phyloP scores from a whole-genome alignment of 2,888 invertebrate species.

The Euplexia lucipara region DNA sequence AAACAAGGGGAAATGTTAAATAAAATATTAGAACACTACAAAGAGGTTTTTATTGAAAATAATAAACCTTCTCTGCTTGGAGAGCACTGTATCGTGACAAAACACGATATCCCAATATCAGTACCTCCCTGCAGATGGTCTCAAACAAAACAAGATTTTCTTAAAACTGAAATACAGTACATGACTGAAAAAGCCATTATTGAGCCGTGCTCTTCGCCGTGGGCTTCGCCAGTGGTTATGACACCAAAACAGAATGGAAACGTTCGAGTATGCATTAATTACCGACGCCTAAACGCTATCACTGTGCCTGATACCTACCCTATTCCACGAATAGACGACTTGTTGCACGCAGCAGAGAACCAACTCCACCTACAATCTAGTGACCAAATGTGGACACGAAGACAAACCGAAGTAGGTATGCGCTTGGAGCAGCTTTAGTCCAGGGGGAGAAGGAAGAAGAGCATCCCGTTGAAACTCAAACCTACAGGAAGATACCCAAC shows the following conservation, averaged over 20 bases:
- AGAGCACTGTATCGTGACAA: slow-evolving; percentile 44
- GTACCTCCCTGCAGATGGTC: slow-evolving; percentile 26
- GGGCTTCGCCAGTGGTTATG: slow-evolving; percentile 73
- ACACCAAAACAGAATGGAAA: slow-evolving; percentile 71
- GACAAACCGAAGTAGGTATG: slow-evolving; percentile 27
- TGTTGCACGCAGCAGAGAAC: slow-evolving; percentile 15
- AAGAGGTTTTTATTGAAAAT: slow-evolving; percentile 21
- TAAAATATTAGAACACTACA: slow-evolving; percentile 13
- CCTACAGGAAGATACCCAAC: no score
- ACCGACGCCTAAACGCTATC: slow-evolving; percentile 17
- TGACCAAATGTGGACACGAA: slow-evolving; percentile 44
- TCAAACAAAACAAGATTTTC: background rate
- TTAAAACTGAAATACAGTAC: slow-evolving; percentile 8
- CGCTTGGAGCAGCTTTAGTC: slow-evolving; percentile 42
- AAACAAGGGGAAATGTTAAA: background rate
- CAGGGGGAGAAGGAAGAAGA: background rate
- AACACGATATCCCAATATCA: slow-evolving; percentile 21
- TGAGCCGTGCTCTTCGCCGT: slow-evolving; percentile 58
- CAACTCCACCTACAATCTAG: slow-evolving; percentile 12
- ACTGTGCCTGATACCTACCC: slow-evolving; percentile 26
- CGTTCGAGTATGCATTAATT: slow-evolving; percentile 69
- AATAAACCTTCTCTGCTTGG: slow-evolving; percentile 7
- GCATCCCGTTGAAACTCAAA: background rate
- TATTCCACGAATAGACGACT: slow-evolving; percentile 13
- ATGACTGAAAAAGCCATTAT: slow-evolving; percentile 13